Evolutionary conservation across 2,888 invertebrate genomes (phyloP).

Genomic region (Drosophila rubida): DNA sequence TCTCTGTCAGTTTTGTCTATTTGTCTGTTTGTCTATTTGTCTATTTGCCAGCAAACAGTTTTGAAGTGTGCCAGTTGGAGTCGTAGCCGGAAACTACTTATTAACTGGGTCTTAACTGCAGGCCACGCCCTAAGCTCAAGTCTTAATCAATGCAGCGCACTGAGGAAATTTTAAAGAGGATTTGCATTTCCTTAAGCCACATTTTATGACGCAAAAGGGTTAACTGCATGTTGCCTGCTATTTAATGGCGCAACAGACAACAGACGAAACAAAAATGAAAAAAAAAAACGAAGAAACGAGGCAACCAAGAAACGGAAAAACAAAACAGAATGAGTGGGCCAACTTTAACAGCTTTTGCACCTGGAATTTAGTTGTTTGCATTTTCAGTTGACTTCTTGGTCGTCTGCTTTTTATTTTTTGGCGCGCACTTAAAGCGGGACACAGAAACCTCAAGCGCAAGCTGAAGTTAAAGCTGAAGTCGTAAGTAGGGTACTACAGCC

Average conservation of each 20-base stretch:
- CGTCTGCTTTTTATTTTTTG: background rate
- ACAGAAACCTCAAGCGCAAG: slow-evolving; percentile 18
- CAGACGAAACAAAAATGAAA: background rate
- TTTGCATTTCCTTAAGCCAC: background rate
- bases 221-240: slow-evolving; percentile 2
- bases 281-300: no score
- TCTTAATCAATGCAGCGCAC: slow-evolving; percentile 51
- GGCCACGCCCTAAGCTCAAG: slow-evolving; percentile 20
- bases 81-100: slow-evolving; percentile 46
- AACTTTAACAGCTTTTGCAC: slow-evolving; percentile 38
- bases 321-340: slow-evolving; percentile 13
- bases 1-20: slow-evolving; percentile 8
- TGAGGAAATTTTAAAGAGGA: slow-evolving; percentile 33
- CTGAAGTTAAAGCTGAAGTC: background rate
- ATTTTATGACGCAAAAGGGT: slow-evolving; percentile 26
- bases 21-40: slow-evolving; percentile 14
- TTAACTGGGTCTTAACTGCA: slow-evolving; percentile 25
- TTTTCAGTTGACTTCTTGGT: slow-evolving; percentile 6
- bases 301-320: no score
- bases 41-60: slow-evolving; percentile 17
- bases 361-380: slow-evolving; percentile 60
- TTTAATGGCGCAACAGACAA: slow-evolving; percentile 34
- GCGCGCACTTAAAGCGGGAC: slow-evolving; percentile 2
- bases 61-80: slow-evolving; percentile 47
- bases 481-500: slow-evolving; percentile 26